Conservation (phyloP, 1,140 invertebrate genomes). For the Oreohelix idahoensis region DNA sequence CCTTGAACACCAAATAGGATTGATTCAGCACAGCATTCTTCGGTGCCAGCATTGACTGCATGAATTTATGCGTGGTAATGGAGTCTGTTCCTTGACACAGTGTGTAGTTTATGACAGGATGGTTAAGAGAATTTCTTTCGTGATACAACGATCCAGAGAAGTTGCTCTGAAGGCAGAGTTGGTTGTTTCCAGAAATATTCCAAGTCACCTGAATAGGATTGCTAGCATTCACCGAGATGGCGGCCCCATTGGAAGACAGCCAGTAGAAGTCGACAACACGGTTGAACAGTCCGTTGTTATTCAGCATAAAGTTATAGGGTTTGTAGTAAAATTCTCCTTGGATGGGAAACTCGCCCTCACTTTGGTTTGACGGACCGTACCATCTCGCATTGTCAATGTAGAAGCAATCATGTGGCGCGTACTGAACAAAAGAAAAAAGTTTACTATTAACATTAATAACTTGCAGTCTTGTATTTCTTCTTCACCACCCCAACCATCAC, state of each 20-base stretch:
- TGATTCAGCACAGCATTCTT: constrained; percentile 28
- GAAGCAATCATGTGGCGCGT: constrained; percentile 64
- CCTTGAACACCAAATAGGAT: constrained; percentile 33
- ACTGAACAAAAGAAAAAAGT: neutral
- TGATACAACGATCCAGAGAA: constrained; percentile 51
- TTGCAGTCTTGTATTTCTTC: no score
- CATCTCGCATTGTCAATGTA: constrained; percentile 55
- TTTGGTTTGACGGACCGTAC: constrained; percentile 64
- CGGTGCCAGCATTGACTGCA: constrained; percentile 46
- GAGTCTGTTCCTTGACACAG: constrained; percentile 60
- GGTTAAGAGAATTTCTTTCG: constrained; percentile 17
- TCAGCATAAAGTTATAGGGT: constrained; percentile 46
- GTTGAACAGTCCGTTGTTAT: constrained; percentile 55
- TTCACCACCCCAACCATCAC: no score
- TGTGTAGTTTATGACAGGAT: constrained; percentile 57
- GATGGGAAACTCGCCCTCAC: constrained; percentile 53
- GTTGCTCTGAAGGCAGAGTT: constrained; percentile 58
- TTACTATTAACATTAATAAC: neutral
- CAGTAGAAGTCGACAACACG: constrained; percentile 66
- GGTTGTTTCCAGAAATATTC: constrained; percentile 50
- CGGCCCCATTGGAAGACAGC: constrained; percentile 63
- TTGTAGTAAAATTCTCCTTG: constrained; percentile 48
- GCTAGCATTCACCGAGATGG: constrained; percentile 60
- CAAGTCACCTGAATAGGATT: constrained; percentile 64
- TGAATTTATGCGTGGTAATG: constrained; percentile 48